Conservation (phyloP, 2,113 vertebrate species). For the Madoqua kirkii region DNA sequence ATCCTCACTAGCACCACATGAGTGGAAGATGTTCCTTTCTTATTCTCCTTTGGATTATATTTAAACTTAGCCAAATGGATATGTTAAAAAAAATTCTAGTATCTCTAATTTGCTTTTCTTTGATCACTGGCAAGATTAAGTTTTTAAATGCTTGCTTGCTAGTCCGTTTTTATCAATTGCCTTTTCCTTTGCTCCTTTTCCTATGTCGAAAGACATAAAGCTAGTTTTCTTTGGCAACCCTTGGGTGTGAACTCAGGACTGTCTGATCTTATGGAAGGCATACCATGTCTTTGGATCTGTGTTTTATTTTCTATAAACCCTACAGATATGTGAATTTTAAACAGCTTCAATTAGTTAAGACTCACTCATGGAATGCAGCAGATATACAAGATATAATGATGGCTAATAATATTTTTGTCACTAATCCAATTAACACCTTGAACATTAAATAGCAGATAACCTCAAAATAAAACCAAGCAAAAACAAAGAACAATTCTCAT, state of each 20-base stretch:
- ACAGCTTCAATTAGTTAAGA: neutral
- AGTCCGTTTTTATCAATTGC: neutral
- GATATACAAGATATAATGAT: neutral
- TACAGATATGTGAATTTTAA: neutral
- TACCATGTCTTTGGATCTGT: neutral
- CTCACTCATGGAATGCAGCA: neutral
- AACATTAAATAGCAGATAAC: neutral
- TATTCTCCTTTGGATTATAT: neutral
- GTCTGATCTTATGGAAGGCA: neutral
- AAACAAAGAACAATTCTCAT: neutral
- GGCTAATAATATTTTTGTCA: neutral
- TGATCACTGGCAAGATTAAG: neutral
- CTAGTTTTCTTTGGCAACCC: neutral
- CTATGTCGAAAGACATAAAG: neutral
- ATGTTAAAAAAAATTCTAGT: neutral
- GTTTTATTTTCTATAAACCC: neutral
- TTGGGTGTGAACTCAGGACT: neutral
- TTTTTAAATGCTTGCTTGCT: neutral
- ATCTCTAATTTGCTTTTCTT: slow-evolving; percentile 1
- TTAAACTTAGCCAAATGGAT: neutral
- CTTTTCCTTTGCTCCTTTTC: neutral
- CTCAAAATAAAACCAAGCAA: neutral
- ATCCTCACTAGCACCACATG: neutral
- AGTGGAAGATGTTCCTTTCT: neutral
- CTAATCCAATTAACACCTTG: neutral